A percentile compares a stretch with the other conserved stretches of the same genome.
phyloP scores from a whole-genome alignment of 2,797 vertebrate genomes.

The Emys orbicularis region DNA sequence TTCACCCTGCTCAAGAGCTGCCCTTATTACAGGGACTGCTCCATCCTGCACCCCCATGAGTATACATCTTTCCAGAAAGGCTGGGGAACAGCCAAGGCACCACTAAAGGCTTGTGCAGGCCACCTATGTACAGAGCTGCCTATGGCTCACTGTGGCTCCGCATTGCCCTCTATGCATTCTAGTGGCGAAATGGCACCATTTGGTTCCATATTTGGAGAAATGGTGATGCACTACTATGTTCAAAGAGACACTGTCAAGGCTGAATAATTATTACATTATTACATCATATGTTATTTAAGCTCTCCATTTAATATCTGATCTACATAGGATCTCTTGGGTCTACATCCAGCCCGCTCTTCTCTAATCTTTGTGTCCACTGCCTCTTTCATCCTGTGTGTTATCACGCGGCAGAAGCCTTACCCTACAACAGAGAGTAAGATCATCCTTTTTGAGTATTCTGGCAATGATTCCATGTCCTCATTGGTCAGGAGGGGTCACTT shows the following conservation, averaged over 20 bases:
- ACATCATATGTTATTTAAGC: background rate
- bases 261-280: background rate
- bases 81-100: background rate
- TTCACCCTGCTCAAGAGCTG: background rate
- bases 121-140: background rate
- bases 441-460: background rate
- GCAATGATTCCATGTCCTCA: background rate
- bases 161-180: accelerated
- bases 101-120: background rate
- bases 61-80: background rate
- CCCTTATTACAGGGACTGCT: background rate
- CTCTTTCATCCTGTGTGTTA: background rate
- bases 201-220: background rate
- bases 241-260: background rate
- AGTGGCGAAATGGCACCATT: background rate
- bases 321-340: background rate
- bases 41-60: background rate
- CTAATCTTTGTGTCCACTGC: background rate
- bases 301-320: background rate
- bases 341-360: background rate
- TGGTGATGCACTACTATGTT: background rate
- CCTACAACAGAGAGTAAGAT: background rate
- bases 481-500: background rate
- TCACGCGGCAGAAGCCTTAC: background rate
- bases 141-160: background rate